Base-by-base conservation (phyloP, 2,888 invertebrate genomes). In the Pardosa pseudoannulata region DNA sequence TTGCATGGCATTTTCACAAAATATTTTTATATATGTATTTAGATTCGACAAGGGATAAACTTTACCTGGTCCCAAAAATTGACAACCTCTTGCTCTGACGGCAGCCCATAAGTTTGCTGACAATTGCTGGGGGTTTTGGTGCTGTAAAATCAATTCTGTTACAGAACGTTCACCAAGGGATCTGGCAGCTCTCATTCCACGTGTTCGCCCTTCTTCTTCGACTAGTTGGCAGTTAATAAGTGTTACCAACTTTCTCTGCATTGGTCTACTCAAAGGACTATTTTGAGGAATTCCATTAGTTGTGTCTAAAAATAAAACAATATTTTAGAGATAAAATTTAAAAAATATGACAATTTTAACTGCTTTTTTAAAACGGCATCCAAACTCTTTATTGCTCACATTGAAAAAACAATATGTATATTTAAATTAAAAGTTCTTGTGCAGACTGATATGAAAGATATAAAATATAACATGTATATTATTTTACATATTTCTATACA, bases 61-160 rank as follows among this genome's bases (percentile, higher is more conserved):
- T 2, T 9, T 31, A 67, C 67, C 67, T 89, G 98, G 98, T 7
- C 99, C 99, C 36, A 99, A 94, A 93, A 99, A 99, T 92, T 99
- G 99, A 91, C 99, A 99, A 72, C 99, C 99, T 80, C 98, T 94
- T 0, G 97, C 96, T 67, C 99, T 93, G 11, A 99, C 98, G 31
- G 98, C 98, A 62, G 98, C 97, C 99, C 99, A 99, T 64, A 99
- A 93, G 92, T 98, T 97, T 7, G 98, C 96, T 83, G 95, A 95
- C 65, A 98, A 93, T 91, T 98, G 98, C 91, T 98, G 97, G 0
- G 97, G 97, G 93, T 98, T 98, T 93, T 99, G 98, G 91, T 98
- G 97, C 90, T 97, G 96, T 65, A 98, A 92, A 90, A 98, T 96
- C 32, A 99, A 93, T 92, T 98, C 98, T 0, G 97, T 97, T 80